phyloP scores from a whole-genome alignment of 2,113 vertebrate genomes.

The Macquaria ambigua region DNA sequence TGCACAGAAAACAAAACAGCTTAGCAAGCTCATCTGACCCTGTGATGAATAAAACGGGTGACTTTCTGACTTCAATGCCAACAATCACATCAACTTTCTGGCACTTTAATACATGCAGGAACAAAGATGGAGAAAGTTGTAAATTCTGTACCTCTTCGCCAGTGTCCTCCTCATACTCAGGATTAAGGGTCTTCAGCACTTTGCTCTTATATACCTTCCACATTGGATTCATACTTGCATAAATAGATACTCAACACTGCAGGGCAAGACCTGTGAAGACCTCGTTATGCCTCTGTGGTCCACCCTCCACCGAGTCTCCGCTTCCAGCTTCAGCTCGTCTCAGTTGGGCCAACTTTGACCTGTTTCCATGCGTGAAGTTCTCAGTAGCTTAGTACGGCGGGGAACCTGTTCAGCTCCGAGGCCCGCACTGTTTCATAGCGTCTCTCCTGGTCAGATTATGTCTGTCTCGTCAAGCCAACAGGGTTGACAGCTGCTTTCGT shows the following conservation, averaged over 20 bases:
- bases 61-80: constrained; percentile 25
- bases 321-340: constrained; percentile 52
- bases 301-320: constrained; percentile 56
- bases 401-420: constrained; percentile 41
- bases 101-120: not conserved
- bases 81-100: not conserved
- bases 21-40: constrained; percentile 27
- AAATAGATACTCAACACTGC: constrained; percentile 41
- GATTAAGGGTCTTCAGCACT: constrained; percentile 86
- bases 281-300: constrained; percentile 36
- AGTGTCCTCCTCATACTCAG: constrained; percentile 81
- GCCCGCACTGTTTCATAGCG: constrained; percentile 54
- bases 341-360: constrained; percentile 36
- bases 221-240: constrained; percentile 83
- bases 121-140: not conserved
- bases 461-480: constrained; percentile 10
- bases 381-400: not conserved
- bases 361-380: constrained; percentile 59
- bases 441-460: constrained; percentile 31
- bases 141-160: constrained; percentile 78
- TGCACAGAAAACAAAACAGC: constrained; percentile 24
- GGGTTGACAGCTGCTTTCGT: constrained; percentile 55
- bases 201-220: constrained; percentile 88
- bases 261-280: constrained; percentile 49
- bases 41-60: constrained; percentile 59